A percentile compares a stretch with the other conserved stretches of the same genome.
Conservation (phyloP, 2,888 invertebrate species). For the Cyclophora punctaria region DNA sequence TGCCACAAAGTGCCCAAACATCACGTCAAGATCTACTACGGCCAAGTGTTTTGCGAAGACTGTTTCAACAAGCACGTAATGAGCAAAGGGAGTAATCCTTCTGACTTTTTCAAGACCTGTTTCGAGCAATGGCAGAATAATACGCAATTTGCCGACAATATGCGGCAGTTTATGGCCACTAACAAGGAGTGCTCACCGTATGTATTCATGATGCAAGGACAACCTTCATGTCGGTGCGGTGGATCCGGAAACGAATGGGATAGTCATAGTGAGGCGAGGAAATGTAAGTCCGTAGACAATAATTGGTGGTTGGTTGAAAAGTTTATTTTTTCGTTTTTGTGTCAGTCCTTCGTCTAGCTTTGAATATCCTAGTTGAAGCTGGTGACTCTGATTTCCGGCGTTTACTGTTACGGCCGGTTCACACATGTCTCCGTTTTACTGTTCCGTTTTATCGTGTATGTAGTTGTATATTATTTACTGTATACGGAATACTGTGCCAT, state of each 20-base stretch:
- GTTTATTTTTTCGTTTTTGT: neutral
- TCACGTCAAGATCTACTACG: conserved; percentile 59
- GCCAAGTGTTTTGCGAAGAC: conserved; percentile 63
- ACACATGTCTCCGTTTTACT: no score
- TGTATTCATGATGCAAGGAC: conserved; percentile 53
- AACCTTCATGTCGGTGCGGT: conserved; percentile 48
- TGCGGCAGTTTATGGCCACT: conserved; percentile 50
- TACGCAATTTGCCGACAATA: conserved; percentile 42
- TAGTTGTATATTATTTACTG: no score
- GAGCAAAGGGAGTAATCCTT: conserved; percentile 42
- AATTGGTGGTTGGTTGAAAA: neutral
- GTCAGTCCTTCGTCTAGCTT: no score
- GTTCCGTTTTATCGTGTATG: no score
- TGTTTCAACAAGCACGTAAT: conserved; percentile 57
- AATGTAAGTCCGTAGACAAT: conserved; percentile 33
- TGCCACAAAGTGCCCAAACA: conserved; percentile 49
- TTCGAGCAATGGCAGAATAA: conserved; percentile 64
- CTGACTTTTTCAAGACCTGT: conserved; percentile 59
- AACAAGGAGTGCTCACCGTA: conserved; percentile 42
- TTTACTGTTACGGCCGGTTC: no score
- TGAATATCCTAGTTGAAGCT: no score
- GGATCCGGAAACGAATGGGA: conserved; percentile 41
- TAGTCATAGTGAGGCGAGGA: conserved; percentile 38
- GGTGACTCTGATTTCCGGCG: no score
- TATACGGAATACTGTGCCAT: no score